Evolutionary conservation across 2,888 invertebrate genomes (phyloP).

Genomic region (Volucella inanis): DNA sequence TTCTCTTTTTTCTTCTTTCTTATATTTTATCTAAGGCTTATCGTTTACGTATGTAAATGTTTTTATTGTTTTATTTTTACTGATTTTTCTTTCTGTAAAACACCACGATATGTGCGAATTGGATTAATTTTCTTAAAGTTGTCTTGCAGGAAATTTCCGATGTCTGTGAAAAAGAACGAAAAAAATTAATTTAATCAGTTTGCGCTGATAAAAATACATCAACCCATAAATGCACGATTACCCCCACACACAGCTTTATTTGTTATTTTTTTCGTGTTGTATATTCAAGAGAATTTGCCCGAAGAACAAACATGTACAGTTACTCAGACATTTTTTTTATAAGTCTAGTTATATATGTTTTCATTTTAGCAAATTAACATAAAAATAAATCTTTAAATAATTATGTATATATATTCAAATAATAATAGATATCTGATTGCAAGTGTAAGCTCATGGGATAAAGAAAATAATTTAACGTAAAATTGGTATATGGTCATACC

Average conservation of each 20-base stretch:
- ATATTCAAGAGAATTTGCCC: constrained; percentile 1
- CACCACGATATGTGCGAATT: neutral
- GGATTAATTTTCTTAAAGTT: neutral
- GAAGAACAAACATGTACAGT: constrained; percentile 34
- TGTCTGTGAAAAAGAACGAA: constrained; percentile 47
- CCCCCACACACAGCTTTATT: constrained; percentile 37
- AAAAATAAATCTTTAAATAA: neutral
- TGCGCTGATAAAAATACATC: constrained; percentile 69
- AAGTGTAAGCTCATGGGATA: neutral
- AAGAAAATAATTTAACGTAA: neutral
- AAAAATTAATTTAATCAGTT: constrained; percentile 64
- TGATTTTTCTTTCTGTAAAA: neutral
- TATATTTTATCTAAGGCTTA: constrained; percentile 1
- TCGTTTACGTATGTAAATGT: too few species aligned
- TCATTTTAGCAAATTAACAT: neutral
- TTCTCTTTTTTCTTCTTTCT: constrained; percentile 4
- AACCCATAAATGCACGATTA: constrained; percentile 47
- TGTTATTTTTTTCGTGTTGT: constrained; percentile 36
- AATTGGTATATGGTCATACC: too few species aligned
- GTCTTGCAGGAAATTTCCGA: constrained; percentile 58
- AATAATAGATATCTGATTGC: neutral
- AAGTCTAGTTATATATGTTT: neutral
- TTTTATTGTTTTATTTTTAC: constrained; percentile 28
- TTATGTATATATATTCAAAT: neutral
- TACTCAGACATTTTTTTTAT: constrained; percentile 8